Base-by-base conservation (phyloP, 2,888 invertebrate species). In the Sinodicranocentrus sp. region DNA sequence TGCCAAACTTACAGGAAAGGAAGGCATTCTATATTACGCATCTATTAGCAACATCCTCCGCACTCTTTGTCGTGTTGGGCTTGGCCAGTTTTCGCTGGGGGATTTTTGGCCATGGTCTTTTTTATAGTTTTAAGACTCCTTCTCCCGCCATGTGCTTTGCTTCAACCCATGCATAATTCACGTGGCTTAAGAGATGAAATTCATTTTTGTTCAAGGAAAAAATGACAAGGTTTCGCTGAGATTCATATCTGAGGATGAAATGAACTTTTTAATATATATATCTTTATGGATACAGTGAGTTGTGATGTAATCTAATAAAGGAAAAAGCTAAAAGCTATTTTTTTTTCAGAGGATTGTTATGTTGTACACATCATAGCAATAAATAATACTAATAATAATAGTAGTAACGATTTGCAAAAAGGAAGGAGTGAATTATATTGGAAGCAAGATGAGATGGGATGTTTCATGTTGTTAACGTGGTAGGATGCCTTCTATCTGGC, bases 11-110 rank as follows among this genome's bases (percentile, higher is more conserved):
- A 59, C 78, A 78, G 78, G 78, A 78, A 78, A 78, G 78, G 78
- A 78, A 70, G 33, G 26, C 59, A 70, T 77, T 68, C 70, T 44
- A 70, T 78, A 78, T 70, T 78, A 78, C 70, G 61, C 78, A 78
- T 71, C 63, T 68, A 71, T 70, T 78, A 44, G 59, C 44, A 72
- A 25, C 59, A 15, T 43, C 59, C 59, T 48, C 2, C 26, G 1
- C 52, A 19, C 17, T 48, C 6, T n/a, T 28, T 48, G 3, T 33
- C 28, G 17, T 5, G 15, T 39, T 77, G 77, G 77, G 77, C 59
- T 77, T 77, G 77, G 76, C 44, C 52, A 48, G 17, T 54, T 75
- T 77, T 68, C 44, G 77, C 77, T 48, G 52, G 26, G 23, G 17
- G 19, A 76, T 26, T 59, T 57, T 57, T 26, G 70, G 59, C 39